Evolutionary conservation across 2,888 invertebrate genomes (phyloP).

Genomic region (Biston stratarius): DNA sequence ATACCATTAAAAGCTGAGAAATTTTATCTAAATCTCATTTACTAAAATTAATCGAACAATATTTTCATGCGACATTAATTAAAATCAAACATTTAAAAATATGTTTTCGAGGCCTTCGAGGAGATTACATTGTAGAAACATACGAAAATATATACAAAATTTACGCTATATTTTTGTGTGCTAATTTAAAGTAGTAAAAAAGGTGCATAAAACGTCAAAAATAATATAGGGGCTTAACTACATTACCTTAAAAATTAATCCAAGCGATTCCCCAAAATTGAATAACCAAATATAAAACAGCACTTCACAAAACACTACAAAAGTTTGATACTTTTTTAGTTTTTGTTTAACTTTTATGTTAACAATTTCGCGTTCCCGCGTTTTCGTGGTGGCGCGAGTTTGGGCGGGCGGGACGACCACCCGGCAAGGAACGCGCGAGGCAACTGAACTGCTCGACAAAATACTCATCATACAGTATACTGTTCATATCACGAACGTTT

Average conservation of each 20-base stretch:
- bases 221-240: constrained; percentile 27
- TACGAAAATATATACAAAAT: no score
- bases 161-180: no score
- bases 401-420: constrained; percentile 72
- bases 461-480: neutral
- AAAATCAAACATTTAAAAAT: no score
- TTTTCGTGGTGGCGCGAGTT: constrained; percentile 20
- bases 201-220: no score
- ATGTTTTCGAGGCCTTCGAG: no score
- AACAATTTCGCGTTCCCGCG: constrained; percentile 47
- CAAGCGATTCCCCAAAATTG: constrained; percentile 44
- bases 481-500: constrained; percentile 30
- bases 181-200: no score
- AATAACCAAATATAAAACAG: constrained; percentile 24
- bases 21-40: no score
- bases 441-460: constrained; percentile 55
- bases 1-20: no score
- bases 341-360: constrained; percentile 30
- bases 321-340: constrained; percentile 8
- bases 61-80: no score
- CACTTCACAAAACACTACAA: constrained; percentile 39
- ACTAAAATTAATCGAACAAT: no score
- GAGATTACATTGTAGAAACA: no score
- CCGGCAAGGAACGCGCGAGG: constrained; percentile 49
- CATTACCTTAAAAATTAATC: constrained; percentile 56